Evolutionary conservation across 2,888 invertebrate genomes (phyloP).

Genomic region (Noctuana brunneofusca): DNA sequence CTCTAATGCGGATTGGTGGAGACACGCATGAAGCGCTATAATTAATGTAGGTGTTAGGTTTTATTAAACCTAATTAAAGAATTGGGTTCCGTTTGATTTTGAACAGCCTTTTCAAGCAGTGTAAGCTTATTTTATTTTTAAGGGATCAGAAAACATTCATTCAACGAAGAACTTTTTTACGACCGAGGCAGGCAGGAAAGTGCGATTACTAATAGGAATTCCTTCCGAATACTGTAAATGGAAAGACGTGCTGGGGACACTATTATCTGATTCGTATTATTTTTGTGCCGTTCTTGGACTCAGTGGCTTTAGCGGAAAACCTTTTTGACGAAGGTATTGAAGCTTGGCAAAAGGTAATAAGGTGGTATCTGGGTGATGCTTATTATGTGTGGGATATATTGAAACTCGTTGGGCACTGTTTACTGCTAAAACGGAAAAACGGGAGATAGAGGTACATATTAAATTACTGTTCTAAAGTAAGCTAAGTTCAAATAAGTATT

Average conservation of each 20-base stretch:
- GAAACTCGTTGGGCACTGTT: conserved; percentile 8
- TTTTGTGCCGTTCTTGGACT: conserved; percentile 64
- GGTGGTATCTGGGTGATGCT: conserved; percentile 39
- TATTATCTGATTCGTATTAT: conserved; percentile 73
- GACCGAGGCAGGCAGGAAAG: conserved; percentile 71
- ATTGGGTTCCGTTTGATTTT: conserved; percentile 58
- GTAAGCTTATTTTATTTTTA: conserved; percentile 65
- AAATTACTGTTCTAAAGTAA: background rate
- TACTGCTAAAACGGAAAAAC: background rate
- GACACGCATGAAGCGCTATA: background rate
- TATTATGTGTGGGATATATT: conserved; percentile 39
- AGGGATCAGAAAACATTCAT: conserved; percentile 67
- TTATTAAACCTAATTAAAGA: conserved; percentile 19
- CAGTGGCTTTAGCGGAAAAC: conserved; percentile 62
- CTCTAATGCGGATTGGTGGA: too few species aligned
- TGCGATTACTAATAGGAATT: conserved; percentile 77
- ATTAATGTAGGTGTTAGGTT: background rate
- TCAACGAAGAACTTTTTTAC: conserved; percentile 70
- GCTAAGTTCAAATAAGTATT: too few species aligned
- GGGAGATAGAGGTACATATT: background rate
- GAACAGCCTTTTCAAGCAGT: conserved; percentile 62
- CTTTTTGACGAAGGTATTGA: conserved; percentile 52
- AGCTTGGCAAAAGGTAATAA: conserved; percentile 40
- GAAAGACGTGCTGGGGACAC: conserved; percentile 71
- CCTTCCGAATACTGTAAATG: conserved; percentile 73